phyloP scores from a whole-genome alignment of 2,113 vertebrate genomes.

The Anser cygnoides region DNA sequence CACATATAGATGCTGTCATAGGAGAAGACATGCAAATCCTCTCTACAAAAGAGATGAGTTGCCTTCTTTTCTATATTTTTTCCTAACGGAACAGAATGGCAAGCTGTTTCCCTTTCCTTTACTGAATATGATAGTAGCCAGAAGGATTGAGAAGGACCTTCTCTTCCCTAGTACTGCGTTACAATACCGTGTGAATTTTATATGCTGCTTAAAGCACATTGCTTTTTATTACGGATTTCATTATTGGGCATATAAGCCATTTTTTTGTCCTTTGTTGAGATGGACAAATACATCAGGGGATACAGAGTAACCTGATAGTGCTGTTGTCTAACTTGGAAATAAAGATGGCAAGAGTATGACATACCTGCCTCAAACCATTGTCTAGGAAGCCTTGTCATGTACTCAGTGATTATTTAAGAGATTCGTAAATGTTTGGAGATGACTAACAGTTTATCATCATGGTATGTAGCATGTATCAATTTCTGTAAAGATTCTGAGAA shows the following conservation, averaged over 20 bases:
- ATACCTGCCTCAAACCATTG: neutral
- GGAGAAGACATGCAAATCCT: neutral
- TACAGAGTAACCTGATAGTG: neutral
- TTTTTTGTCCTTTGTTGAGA: neutral
- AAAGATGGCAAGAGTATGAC: neutral
- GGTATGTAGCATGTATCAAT: neutral
- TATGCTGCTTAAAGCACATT: neutral
- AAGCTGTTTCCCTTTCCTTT: neutral
- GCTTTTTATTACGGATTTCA: neutral
- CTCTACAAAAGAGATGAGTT: neutral
- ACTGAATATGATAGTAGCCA: fast-evolving
- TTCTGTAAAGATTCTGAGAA: neutral
- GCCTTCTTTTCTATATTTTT: neutral
- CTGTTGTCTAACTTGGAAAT: neutral
- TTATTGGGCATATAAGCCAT: neutral
- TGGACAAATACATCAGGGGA: neutral
- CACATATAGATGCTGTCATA: neutral
- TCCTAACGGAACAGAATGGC: neutral
- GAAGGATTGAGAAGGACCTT: neutral
- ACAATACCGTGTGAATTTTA: neutral
- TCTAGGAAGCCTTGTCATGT: neutral
- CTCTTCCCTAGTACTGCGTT: neutral
- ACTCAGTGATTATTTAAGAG: neutral
- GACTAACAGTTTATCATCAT: neutral
- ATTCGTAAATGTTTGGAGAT: neutral